Evolutionary conservation across 2,797 vertebrate species (phyloP).

Genomic region (Rachycentron canadum): DNA sequence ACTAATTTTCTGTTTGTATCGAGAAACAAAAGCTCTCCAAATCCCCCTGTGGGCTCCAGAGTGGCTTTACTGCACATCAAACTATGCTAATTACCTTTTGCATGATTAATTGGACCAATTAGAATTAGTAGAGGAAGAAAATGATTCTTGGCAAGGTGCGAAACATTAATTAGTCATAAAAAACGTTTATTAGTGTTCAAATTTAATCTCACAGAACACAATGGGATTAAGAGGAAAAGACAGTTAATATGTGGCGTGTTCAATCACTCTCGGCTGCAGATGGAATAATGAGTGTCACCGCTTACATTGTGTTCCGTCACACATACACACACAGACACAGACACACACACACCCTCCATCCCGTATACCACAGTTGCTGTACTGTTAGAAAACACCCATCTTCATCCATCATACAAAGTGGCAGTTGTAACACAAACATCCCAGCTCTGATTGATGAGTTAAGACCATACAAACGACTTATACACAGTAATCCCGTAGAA

Average conservation of each 20-base stretch:
- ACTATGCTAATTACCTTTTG: constrained; percentile 88
- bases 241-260: constrained; percentile 81
- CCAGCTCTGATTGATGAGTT: constrained; percentile 78
- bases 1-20: constrained; percentile 87
- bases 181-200: constrained; percentile 87
- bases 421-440: constrained; percentile 80
- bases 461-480: constrained; percentile 72
- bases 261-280: constrained; percentile 76
- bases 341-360: constrained; percentile 24
- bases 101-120: constrained; percentile 90
- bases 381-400: constrained; percentile 74
- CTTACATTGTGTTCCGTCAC: constrained; percentile 69
- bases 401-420: constrained; percentile 79
- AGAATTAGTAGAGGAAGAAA: constrained; percentile 86
- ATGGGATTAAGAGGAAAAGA: constrained; percentile 84
- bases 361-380: constrained; percentile 50
- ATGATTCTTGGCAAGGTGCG: constrained; percentile 87
- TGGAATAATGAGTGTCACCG: constrained; percentile 80
- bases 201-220: constrained; percentile 85
- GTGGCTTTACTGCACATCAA: constrained; percentile 86
- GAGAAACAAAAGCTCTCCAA: constrained; percentile 83
- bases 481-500: constrained; percentile 71
- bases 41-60: constrained; percentile 79
- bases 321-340: constrained; percentile 13
- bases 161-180: constrained; percentile 87